These are phyloP conservation scores for Lanius collurio DNA, from an alignment of 2,113 vertebrate genomes.

Conservation along the genomic window DNA sequence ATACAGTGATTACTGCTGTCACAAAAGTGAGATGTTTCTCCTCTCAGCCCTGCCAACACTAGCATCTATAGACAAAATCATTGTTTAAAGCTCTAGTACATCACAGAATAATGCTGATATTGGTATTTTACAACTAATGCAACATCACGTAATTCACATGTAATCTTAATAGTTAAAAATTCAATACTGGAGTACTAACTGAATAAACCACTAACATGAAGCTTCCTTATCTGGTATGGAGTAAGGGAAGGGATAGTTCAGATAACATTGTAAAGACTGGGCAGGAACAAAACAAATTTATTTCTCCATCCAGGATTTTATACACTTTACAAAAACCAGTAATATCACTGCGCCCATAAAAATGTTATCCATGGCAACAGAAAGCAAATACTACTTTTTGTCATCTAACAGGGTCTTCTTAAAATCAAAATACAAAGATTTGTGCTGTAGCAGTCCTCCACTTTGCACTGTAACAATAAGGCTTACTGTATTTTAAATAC, in stretches of 20 bases:
- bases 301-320: constrained; percentile 71
- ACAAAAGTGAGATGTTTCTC: not conserved
- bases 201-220: constrained; percentile 57
- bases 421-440: constrained; percentile 82
- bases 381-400: constrained; percentile 78
- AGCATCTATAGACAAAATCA: constrained; percentile 28
- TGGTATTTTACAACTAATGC: constrained; percentile 53
- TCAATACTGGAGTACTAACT: constrained; percentile 38
- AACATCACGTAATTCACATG: constrained; percentile 36
- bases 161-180: constrained; percentile 52
- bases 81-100: constrained; percentile 37
- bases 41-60: not conserved
- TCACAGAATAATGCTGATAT: constrained; percentile 17
- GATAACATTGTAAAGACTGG: constrained; percentile 69
- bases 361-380: constrained; percentile 74
- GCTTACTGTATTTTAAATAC: constrained; percentile 78
- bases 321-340: constrained; percentile 78
- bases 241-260: constrained; percentile 31
- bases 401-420: constrained; percentile 77
- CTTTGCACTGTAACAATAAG: constrained; percentile 80
- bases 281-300: constrained; percentile 70
- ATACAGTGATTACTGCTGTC: not conserved
- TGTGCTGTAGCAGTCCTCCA: constrained; percentile 83
- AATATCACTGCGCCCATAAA: constrained; percentile 75
- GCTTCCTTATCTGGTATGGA: constrained; percentile 16